Evolutionary conservation across 2,797 vertebrate genomes (phyloP), one percentile per base, ranked within the genome.

Genomic region (Ctenochaetus hawaiiensis): DNA sequence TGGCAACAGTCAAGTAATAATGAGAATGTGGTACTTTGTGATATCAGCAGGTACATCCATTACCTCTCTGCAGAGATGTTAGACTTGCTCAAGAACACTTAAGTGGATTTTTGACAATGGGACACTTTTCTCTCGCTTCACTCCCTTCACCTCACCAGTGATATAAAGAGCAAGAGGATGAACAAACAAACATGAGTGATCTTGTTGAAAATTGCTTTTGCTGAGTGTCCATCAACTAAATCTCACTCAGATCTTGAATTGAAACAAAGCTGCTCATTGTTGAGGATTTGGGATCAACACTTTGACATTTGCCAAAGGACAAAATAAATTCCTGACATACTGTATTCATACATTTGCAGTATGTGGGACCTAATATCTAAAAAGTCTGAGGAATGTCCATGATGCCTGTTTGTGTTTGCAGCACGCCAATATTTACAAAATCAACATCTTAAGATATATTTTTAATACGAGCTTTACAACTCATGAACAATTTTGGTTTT

Each of bases 101-200:
- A 11, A 44, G 12, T 23, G 43, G 56, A 72, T 51, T 58, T 57
- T 34, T 43, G 17, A 52, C 13, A 20, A 18, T 8, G 2, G 23
- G n/a, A 49, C 17, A 39, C 23, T 45, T 70, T 48, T 53, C n/a
- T 30, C 44, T 47, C 23, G 20, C n/a, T 52, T 64, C 39, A 60
- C 3, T 22, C 11, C 14, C 30, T 1, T 64, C 34, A 23, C 45
- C 14, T 43, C 30, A 13, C 18, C 45, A 49, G 45, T 26, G 20
- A 71, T 48, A 56, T 57, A 53, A 78, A 65, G 51, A 63, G 54
- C 6, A 67, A 61, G 58, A 68, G 56, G 72, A 67, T 77, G 49
- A 75, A 77, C 30, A 39, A 23, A 34, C 16, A 54, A 34, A 34
- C 30, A 34, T 34, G 30, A 34, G 30, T 34, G 30, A 34, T 34